Evolutionary conservation across 2,797 vertebrate genomes (phyloP).

Genomic region (Tiaroga cobitis): DNA sequence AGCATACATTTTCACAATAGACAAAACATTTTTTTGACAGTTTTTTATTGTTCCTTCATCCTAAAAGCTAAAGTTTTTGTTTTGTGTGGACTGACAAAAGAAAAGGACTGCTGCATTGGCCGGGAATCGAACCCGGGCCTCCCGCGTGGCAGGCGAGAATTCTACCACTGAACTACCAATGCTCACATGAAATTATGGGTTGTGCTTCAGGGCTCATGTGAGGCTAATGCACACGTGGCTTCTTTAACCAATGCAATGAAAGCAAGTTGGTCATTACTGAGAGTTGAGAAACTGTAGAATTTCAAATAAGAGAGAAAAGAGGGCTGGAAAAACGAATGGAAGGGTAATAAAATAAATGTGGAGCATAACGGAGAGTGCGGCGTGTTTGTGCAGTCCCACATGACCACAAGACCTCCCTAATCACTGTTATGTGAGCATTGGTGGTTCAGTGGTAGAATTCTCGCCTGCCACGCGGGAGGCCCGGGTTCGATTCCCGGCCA

Average conservation of each 20-base stretch:
- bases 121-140: conserved; percentile 81
- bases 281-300: too few species aligned
- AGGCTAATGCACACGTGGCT: too few species aligned
- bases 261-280: too few species aligned
- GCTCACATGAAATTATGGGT: rapidly evolving
- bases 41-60: not conserved
- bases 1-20: too few species aligned
- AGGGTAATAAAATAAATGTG: too few species aligned
- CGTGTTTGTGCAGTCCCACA: not conserved
- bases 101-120: conserved; percentile 66
- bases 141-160: conserved; percentile 81
- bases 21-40: not conserved
- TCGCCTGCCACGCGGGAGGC: conserved; percentile 67
- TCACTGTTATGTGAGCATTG: conserved; percentile 31
- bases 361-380: too few species aligned
- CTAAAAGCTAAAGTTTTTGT: not conserved
- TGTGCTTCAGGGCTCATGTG: too few species aligned
- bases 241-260: too few species aligned
- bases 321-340: too few species aligned
- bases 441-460: conserved; percentile 66
- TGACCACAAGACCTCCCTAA: rapidly evolving
- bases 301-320: too few species aligned
- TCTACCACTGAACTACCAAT: conserved; percentile 80
- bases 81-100: not conserved
- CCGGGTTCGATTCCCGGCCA: conserved; percentile 68